Conservation (phyloP, 2,113 vertebrate genomes). For the Malaclemys terrapin region DNA sequence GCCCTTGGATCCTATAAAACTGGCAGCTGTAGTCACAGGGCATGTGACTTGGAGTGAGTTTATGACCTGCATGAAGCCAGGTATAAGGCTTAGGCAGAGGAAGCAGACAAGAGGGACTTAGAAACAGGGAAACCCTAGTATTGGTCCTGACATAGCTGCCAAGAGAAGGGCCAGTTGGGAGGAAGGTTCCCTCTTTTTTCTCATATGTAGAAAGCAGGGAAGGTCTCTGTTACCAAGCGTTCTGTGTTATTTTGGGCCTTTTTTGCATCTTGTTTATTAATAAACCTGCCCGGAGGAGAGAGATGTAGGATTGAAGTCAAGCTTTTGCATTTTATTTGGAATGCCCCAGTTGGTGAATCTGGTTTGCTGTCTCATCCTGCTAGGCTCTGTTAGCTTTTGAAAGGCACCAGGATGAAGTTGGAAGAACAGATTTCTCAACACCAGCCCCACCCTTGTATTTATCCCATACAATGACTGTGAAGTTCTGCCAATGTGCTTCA, state of each 20-base stretch:
- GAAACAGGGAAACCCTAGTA: neutral
- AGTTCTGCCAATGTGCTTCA: neutral
- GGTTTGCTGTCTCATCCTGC: neutral
- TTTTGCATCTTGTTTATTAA: neutral
- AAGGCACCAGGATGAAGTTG: neutral
- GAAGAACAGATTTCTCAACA: neutral
- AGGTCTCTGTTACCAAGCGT: neutral
- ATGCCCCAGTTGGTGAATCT: neutral
- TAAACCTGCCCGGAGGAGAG: neutral
- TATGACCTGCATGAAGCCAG: neutral
- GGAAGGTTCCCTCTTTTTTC: neutral
- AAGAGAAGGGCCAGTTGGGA: neutral
- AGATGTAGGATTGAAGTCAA: neutral
- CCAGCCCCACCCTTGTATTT: no score
- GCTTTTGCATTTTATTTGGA: neutral
- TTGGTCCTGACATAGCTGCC: neutral
- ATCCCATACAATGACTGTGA: neutral
- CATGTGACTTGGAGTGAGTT: neutral
- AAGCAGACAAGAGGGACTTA: constrained; percentile 5
- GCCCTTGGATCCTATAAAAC: neutral
- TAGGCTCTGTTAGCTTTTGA: neutral
- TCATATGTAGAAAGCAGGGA: neutral
- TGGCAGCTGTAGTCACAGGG: neutral
- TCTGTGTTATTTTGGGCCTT: neutral
- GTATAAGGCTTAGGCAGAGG: neutral